Evolutionary conservation across 2,113 vertebrate species (phyloP).

Genomic region (Scomber colias): DNA sequence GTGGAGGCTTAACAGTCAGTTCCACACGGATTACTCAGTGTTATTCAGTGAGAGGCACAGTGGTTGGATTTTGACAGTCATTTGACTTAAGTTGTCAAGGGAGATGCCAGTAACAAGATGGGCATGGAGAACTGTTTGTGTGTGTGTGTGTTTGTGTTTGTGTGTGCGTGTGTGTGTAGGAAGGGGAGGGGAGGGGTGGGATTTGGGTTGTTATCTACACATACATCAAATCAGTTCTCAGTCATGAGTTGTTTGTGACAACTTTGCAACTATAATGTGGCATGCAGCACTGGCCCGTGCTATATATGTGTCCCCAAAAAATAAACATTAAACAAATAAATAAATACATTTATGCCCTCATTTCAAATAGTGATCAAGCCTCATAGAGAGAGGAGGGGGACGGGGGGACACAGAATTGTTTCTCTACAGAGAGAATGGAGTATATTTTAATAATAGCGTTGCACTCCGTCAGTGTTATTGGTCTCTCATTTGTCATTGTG

Average conservation of each 20-base stretch:
- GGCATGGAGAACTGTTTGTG: conserved; percentile 16
- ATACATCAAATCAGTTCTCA: conserved; percentile 3
- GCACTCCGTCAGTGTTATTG: too few species aligned
- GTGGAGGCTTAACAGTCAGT: conserved; percentile 59
- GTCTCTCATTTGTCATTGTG: too few species aligned
- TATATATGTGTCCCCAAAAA: neutral
- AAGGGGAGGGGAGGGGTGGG: too few species aligned
- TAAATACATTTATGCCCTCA: neutral
- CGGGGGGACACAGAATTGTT: too few species aligned
- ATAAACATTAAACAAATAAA: conserved; percentile 8
- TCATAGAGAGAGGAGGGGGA: too few species aligned
- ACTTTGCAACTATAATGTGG: neutral
- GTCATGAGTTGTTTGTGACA: neutral
- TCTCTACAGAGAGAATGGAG: too few species aligned
- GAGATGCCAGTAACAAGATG: conserved; percentile 55
- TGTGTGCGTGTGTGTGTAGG: neutral
- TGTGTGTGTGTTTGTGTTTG: neutral
- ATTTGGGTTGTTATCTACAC: neutral
- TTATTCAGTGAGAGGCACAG: conserved; percentile 48
- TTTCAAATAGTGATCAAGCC: neutral
- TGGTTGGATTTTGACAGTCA: conserved; percentile 62
- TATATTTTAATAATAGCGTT: too few species aligned
- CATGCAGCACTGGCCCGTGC: neutral
- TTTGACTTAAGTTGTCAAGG: conserved; percentile 67
- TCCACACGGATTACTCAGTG: conserved; percentile 63